phyloP scores from a whole-genome alignment of 2,113 vertebrate genomes.

The Lepus europaeus region DNA sequence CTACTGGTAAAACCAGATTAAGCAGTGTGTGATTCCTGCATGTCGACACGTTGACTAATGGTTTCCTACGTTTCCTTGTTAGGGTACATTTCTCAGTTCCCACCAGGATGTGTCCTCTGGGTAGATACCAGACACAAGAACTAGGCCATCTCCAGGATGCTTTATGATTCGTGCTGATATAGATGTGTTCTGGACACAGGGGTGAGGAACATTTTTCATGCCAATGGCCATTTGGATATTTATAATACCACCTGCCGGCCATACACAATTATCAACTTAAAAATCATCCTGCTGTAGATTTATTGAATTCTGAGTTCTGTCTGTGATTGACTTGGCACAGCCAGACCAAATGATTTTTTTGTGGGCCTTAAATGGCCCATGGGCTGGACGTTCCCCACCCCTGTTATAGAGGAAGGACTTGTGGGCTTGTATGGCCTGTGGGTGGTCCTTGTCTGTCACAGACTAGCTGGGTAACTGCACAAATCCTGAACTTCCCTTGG shows the following conservation, averaged over 20 bases:
- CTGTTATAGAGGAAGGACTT: neutral
- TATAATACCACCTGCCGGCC: no score
- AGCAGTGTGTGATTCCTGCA: rapidly evolving
- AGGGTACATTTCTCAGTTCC: neutral
- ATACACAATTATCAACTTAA: no score
- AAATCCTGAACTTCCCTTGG: neutral
- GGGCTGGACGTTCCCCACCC: no score
- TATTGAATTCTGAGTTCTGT: no score
- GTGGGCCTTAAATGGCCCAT: no score
- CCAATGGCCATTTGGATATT: no score
- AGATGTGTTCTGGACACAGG: no score
- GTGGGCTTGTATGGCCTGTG: rapidly evolving
- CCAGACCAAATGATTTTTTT: no score
- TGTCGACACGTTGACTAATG: neutral
- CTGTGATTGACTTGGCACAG: no score
- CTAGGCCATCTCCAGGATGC: neutral
- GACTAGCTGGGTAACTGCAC: neutral
- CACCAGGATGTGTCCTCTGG: neutral
- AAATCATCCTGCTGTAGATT: no score
- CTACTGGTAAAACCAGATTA: neutral
- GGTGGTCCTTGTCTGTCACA: neutral
- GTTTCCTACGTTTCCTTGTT: neutral
- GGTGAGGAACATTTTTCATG: no score
- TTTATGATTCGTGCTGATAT: rapidly evolving
- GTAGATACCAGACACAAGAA: neutral